Percentiles rank a stretch among this genome's conserved stretches.
phyloP scores from a whole-genome alignment of 2,888 invertebrate species.

The Herminia tarsipennalis region DNA sequence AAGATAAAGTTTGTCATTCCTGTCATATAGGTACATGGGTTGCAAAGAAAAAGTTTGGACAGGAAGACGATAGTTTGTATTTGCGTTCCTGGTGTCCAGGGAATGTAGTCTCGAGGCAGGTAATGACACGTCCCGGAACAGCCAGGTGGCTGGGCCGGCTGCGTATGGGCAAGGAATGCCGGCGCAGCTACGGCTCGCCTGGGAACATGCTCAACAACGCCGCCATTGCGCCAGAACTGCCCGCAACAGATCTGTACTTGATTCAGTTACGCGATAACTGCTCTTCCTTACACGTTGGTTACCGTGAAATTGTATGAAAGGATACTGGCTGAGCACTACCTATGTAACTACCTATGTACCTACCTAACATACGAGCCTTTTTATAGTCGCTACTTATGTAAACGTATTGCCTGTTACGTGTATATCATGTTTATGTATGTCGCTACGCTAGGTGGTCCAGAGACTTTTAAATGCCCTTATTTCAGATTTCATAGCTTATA shows the following conservation, averaged over 20 bases:
- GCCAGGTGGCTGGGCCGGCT: slow-evolving; percentile 68
- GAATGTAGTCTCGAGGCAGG: slow-evolving; percentile 66
- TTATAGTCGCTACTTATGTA: no score
- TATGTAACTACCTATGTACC: no score
- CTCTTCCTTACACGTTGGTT: slow-evolving; percentile 51
- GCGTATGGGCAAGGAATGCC: slow-evolving; percentile 80
- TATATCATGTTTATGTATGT: no score
- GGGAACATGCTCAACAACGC: slow-evolving; percentile 64
- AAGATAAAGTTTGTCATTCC: slow-evolving; percentile 50
- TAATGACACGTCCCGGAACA: slow-evolving; percentile 75
- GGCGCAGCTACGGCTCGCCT: slow-evolving; percentile 60
- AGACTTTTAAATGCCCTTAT: no score
- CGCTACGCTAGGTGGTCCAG: no score
- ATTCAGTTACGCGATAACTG: slow-evolving; percentile 59
- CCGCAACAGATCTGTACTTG: slow-evolving; percentile 60
- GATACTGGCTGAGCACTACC: no score
- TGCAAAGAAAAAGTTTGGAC: slow-evolving; percentile 60
- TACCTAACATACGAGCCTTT: no score
- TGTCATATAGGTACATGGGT: slow-evolving; percentile 49
- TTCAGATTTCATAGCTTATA: no score
- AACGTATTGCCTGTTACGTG: no score
- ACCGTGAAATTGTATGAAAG: slow-evolving; percentile 34
- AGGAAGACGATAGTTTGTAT: slow-evolving; percentile 71
- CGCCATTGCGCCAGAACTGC: slow-evolving; percentile 14
- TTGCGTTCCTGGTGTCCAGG: slow-evolving; percentile 67